These are phyloP conservation scores for Trematomus loennbergii DNA, from an alignment of 2,113 vertebrate species.

Conservation along the genomic window DNA sequence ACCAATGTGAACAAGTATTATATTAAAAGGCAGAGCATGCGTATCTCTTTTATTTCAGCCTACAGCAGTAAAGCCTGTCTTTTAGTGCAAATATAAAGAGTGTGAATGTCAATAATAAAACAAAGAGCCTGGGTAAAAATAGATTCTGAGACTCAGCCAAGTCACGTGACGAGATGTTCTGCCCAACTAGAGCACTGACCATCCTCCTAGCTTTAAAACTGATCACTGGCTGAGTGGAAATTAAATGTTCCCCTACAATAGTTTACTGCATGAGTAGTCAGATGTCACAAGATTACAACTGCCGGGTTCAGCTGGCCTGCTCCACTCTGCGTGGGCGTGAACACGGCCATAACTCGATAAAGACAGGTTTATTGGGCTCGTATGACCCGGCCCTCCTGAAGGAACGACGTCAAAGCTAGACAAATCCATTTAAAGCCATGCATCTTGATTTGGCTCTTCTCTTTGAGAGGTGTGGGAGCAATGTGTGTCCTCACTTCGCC, in stretches of 20 bases:
- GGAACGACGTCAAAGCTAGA: slow-evolving; percentile 34
- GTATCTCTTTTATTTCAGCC: neutral
- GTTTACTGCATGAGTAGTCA: slow-evolving; percentile 43
- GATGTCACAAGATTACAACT: slow-evolving; percentile 38
- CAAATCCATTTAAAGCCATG: slow-evolving; percentile 21
- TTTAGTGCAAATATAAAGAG: neutral
- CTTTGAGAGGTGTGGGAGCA: neutral
- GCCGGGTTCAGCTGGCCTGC: slow-evolving; percentile 39
- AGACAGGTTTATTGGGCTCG: slow-evolving; percentile 57
- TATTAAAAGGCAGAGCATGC: neutral
- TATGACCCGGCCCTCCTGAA: slow-evolving; percentile 17
- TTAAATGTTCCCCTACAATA: slow-evolving; percentile 28
- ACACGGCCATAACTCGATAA: slow-evolving; percentile 52
- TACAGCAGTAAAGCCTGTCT: neutral
- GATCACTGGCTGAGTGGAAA: slow-evolving; percentile 32
- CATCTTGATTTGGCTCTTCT: slow-evolving; percentile 2
- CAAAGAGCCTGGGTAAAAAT: slow-evolving; percentile 25
- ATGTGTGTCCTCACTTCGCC: neutral
- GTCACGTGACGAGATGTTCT: slow-evolving; percentile 17
- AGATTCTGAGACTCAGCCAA: slow-evolving; percentile 1
- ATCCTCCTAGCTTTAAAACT: neutral
- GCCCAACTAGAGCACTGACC: neutral
- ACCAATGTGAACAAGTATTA: neutral
- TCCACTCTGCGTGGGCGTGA: slow-evolving; percentile 39
- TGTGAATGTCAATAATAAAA: neutral